Evolutionary conservation across 1,140 invertebrate genomes (phyloP).

Genomic region (Pararge aegeria): DNA sequence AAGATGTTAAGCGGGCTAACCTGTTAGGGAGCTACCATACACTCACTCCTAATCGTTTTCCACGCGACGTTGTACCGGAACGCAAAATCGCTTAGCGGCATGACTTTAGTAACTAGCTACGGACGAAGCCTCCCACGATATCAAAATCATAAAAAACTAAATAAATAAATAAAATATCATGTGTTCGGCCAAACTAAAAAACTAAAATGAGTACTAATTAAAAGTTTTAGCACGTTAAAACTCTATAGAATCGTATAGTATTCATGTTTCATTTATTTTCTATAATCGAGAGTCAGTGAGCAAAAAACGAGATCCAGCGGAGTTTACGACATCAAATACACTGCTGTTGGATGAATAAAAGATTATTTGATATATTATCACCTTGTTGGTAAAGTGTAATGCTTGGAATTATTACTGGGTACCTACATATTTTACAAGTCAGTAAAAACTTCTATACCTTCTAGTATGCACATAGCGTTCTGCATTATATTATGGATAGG

Average conservation of each 20-base stretch:
- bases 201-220: too few species aligned
- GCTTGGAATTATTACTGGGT: slow-evolving; percentile 4
- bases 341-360: slow-evolving; percentile 64
- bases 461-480: not conserved
- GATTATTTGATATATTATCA: slow-evolving; percentile 63
- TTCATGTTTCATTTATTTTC: slow-evolving; percentile 50
- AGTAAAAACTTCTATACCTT: not conserved
- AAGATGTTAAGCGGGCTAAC: too few species aligned
- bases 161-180: too few species aligned
- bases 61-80: too few species aligned
- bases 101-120: too few species aligned
- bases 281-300: slow-evolving; percentile 26
- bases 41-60: too few species aligned
- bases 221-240: not conserved
- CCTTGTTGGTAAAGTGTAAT: slow-evolving; percentile 6
- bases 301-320: slow-evolving; percentile 44
- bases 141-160: too few species aligned
- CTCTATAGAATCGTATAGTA: slow-evolving; percentile 12
- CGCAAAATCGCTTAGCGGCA: too few species aligned
- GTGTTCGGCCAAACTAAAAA: too few species aligned
- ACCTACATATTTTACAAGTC: not conserved
- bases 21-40: too few species aligned
- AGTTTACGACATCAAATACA: slow-evolving; percentile 61
- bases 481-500: too few species aligned
- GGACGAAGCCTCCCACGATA: too few species aligned